phyloP scores from a whole-genome alignment of 2,113 vertebrate species.

The Coptodon rendalli region DNA sequence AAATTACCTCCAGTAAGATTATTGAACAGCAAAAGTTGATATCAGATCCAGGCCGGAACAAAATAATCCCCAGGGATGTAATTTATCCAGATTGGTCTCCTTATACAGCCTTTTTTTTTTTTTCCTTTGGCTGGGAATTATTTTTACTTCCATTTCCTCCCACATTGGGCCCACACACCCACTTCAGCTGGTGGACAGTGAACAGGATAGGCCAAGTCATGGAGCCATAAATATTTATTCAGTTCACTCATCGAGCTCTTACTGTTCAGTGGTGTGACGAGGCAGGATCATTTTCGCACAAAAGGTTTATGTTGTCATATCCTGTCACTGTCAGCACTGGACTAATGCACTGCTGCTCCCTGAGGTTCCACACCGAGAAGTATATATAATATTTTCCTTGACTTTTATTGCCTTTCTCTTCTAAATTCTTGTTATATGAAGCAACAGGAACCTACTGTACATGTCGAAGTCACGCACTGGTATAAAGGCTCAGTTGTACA shows the following conservation, averaged over 20 bases:
- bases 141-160: slow-evolving; percentile 36
- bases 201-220: slow-evolving; percentile 17
- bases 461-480: neutral
- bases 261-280: slow-evolving; percentile 19
- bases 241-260: slow-evolving; percentile 37
- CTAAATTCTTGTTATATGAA: neutral
- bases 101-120: neutral
- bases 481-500: neutral
- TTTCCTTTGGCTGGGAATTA: slow-evolving; percentile 12
- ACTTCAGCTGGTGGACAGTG: neutral
- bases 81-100: slow-evolving; percentile 14
- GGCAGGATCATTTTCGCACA: slow-evolving; percentile 22
- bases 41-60: neutral
- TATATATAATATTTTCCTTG: neutral
- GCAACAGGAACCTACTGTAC: neutral
- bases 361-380: slow-evolving; percentile 5
- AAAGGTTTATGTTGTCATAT: slow-evolving; percentile 40
- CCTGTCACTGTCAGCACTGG: slow-evolving; percentile 20
- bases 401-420: neutral
- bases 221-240: slow-evolving; percentile 55
- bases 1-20: slow-evolving; percentile 26
- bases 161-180: slow-evolving; percentile 10
- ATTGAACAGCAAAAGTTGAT: slow-evolving; percentile 8
- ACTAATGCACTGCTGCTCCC: slow-evolving; percentile 11
- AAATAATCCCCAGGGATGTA: slow-evolving; percentile 20